Evolutionary conservation across 2,797 vertebrate genomes (phyloP), one percentile per base, ranked within the genome.

Genomic region (Micromesistius poutassou): DNA sequence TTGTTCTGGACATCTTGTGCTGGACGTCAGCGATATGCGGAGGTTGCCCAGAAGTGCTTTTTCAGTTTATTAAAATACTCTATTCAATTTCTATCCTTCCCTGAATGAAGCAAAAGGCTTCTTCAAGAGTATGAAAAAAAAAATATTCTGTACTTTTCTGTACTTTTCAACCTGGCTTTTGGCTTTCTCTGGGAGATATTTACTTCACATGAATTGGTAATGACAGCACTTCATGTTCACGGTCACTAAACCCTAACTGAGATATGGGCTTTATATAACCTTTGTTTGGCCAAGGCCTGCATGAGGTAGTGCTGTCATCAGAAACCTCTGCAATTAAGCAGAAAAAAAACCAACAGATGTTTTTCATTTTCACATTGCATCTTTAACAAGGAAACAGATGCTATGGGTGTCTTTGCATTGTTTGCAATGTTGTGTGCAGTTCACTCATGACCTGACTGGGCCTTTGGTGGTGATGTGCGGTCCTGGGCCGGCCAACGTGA

Each of bases 271-370:
- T 77, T 80, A 85, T 87, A 78, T 79, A 89, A 75, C 76, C 62
- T 36, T 8, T 82, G 46, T 68, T 78, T 74, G 6, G 55, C n/a
- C n/a, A 25, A 25, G n/a, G 55, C 55, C 25, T 62, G 55, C 55
- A 62, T 62, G 55, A 62, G 55, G 55, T 62, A 62, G n/a, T 75
- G 79, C 46, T 31, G 74, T 86, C 75, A 83, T 72, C 31, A 77
- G 66, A 75, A 78, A 75, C 74, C 75, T 75, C 75, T 74, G 79
- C 81, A 83, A 83, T 86, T 85, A 83, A 81, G 83, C 68, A 76
- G 77, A 80, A 79, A 80, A 80, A 80, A n/a, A 84, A 79, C 79
- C 70, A 80, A 71, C 84, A 87, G 78, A 85, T 88, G 84, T 82
- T 89, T 84, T 80, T 30, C 71, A 80, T 77, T 80, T 81, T 66